Conservation (phyloP, 1,140 invertebrate genomes). For the Caenorhabditis elegans region DNA sequence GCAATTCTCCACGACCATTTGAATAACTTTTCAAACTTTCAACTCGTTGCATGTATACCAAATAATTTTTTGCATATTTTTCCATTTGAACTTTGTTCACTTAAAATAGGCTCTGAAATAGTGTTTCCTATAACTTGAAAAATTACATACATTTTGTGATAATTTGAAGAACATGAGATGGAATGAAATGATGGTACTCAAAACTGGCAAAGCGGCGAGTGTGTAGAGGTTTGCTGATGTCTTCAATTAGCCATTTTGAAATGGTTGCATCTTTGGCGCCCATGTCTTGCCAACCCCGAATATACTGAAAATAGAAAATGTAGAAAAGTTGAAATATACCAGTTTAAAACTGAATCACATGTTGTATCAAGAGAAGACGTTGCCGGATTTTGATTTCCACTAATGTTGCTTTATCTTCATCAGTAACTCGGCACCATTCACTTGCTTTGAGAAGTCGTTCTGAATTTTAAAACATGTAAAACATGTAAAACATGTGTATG, state of each 20-base stretch:
- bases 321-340: background rate
- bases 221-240: background rate
- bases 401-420: background rate
- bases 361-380: background rate
- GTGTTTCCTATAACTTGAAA: too few relatives aligned
- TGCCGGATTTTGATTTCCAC: slow-evolving; percentile 1
- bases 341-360: background rate
- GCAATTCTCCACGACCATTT: background rate
- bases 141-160: background rate
- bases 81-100: slow-evolving; percentile 5
- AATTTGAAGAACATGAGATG: background rate
- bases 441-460: background rate
- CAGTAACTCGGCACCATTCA: background rate
- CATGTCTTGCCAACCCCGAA: background rate
- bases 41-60: background rate
- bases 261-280: background rate
- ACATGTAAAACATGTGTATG: too few relatives aligned
- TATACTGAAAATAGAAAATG: background rate
- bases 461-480: background rate
- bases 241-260: background rate
- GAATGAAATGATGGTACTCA: slow-evolving; percentile 19
- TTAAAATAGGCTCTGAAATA: too few relatives aligned
- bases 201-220: slow-evolving; percentile 1
- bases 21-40: background rate
- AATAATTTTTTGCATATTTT: background rate